These are phyloP conservation scores for Acanthosepion esculentum DNA, from an alignment of 2,888 invertebrate species.

Conservation along the genomic window DNA sequence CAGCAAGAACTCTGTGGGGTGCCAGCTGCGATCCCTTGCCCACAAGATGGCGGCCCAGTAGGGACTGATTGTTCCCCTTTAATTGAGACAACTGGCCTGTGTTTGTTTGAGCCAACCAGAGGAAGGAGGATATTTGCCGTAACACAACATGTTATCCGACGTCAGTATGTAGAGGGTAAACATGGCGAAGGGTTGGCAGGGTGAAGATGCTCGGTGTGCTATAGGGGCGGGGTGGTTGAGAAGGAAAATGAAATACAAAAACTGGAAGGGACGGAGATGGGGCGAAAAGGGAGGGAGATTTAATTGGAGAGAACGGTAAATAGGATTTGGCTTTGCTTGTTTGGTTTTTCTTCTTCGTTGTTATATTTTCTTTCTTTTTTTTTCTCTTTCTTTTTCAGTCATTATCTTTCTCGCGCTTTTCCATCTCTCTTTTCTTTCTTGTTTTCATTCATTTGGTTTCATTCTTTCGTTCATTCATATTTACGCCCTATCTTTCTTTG, in stretches of 20 bases:
- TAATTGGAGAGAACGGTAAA: not conserved
- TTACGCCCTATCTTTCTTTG: not conserved
- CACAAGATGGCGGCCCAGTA: conserved; percentile 22
- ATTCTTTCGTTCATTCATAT: not conserved
- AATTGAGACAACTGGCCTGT: not conserved
- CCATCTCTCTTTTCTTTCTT: not conserved
- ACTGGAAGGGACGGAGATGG: not conserved
- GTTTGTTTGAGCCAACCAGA: conserved; percentile 22
- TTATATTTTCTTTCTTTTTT: not conserved
- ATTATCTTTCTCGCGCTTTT: not conserved
- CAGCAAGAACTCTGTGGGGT: conserved; percentile 22
- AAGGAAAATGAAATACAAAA: not conserved
- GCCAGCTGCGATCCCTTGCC: conserved; percentile 12
- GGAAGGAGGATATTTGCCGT: not conserved
- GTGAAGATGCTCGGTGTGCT: not conserved
- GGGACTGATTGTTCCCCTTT: not conserved
- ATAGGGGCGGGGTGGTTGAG: not conserved
- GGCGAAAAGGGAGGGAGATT: not conserved
- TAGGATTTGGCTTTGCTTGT: not conserved
- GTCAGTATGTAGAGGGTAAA: not conserved
- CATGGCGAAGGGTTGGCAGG: not conserved
- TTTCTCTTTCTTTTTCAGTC: not conserved
- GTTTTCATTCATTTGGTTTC: not conserved
- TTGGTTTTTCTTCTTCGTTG: not conserved
- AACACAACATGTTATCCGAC: conserved; percentile 33